Conservation (phyloP, 2,113 vertebrate species). For the Propithecus coquereli region DNA sequence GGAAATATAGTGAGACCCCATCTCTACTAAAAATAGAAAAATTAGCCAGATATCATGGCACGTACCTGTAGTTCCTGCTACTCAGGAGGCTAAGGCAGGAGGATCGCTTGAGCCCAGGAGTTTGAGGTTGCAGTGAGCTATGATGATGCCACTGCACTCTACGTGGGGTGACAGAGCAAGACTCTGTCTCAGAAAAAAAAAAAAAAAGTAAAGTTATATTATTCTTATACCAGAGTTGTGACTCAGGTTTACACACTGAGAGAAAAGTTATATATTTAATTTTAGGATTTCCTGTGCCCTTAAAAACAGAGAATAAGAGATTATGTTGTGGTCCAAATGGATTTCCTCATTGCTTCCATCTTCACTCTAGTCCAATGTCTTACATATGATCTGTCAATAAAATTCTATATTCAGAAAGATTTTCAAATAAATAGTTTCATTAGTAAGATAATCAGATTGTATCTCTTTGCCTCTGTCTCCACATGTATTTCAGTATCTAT, state of each 20-base stretch:
- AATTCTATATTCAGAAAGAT: not conserved
- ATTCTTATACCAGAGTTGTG: not conserved
- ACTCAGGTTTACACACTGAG: not conserved
- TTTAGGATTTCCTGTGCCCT: not conserved
- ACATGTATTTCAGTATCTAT: not conserved
- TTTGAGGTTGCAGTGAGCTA: too few species aligned
- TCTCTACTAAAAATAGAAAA: too few species aligned
- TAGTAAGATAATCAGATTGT: not conserved
- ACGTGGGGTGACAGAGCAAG: too few species aligned
- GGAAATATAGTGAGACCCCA: too few species aligned
- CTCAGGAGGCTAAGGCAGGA: too few species aligned
- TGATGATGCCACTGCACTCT: too few species aligned
- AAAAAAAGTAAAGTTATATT: not conserved
- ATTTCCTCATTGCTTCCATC: not conserved
- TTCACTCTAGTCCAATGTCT: not conserved
- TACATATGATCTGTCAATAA: not conserved
- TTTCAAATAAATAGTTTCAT: not conserved
- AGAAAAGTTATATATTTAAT: not conserved
- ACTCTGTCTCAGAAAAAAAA: too few species aligned
- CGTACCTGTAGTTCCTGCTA: too few species aligned
- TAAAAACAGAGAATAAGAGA: not conserved
- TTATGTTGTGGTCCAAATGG: not conserved
- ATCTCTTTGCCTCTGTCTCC: not conserved
- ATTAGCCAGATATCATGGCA: too few species aligned
- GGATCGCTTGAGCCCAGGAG: too few species aligned